These are phyloP conservation scores for Ditula angustiorana DNA, from an alignment of 2,888 invertebrate genomes.

Conservation along the genomic window DNA sequence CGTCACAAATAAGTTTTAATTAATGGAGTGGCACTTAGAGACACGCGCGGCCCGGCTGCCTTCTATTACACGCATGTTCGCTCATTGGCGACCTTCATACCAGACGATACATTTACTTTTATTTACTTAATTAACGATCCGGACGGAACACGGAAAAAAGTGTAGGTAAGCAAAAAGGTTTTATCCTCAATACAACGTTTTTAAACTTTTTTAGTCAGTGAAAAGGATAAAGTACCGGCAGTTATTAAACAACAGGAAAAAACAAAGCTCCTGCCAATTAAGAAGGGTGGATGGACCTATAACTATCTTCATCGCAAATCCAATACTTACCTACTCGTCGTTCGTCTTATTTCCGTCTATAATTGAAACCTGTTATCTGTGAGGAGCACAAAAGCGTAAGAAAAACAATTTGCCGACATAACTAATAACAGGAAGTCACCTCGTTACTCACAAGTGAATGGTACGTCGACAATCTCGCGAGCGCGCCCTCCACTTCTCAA, in stretches of 20 bases:
- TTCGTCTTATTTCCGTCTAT: constrained; percentile 38
- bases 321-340: constrained; percentile 33
- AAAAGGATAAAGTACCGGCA: neutral
- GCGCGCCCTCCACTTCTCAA: constrained; percentile 79
- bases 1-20: constrained; percentile 83
- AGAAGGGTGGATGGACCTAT: constrained; percentile 17
- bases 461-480: constrained; percentile 81
- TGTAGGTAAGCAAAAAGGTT: neutral
- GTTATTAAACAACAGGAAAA: constrained; percentile 8
- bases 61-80: constrained; percentile 64
- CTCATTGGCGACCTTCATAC: constrained; percentile 56
- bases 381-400: constrained; percentile 66
- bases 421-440: constrained; percentile 83
- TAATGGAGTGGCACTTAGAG: constrained; percentile 83
- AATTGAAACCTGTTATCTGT: constrained; percentile 56
- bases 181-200: neutral
- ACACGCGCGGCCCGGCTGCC: constrained; percentile 70
- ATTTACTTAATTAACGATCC: constrained; percentile 28
- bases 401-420: constrained; percentile 81
- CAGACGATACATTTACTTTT: constrained; percentile 38
- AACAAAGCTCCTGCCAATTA: constrained; percentile 23
- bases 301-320: constrained; percentile 25
- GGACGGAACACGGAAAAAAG: neutral
- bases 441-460: constrained; percentile 82
- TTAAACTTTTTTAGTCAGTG: neutral